phyloP scores from a whole-genome alignment of 1,140 invertebrate genomes.

The Vanessa tameamea region DNA sequence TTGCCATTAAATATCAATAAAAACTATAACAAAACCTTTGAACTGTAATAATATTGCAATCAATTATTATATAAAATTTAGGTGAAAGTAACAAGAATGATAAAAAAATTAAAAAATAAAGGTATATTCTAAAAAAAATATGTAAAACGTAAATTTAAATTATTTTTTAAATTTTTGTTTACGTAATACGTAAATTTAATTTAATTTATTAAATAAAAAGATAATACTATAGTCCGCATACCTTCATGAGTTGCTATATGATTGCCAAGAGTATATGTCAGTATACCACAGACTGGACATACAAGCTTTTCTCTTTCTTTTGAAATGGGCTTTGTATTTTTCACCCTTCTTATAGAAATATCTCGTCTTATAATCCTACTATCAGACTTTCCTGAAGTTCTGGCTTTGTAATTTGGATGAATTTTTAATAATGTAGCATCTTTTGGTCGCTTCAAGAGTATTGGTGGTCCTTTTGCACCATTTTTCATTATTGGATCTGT shows the following conservation, averaged over 20 bases:
- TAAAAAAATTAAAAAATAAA: no score
- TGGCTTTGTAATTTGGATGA: slow-evolving; percentile 54
- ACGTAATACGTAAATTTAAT: no score
- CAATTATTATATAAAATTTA: no score
- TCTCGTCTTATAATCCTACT: slow-evolving; percentile 31
- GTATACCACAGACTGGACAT: slow-evolving; percentile 75
- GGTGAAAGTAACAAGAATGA: no score
- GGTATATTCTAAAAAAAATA: no score
- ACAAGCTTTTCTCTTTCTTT: slow-evolving; percentile 75
- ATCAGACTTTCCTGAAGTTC: slow-evolving; percentile 26
- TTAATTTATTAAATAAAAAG: no score
- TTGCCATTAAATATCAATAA: background rate
- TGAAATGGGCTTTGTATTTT: slow-evolving; percentile 39
- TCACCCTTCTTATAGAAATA: slow-evolving; percentile 40
- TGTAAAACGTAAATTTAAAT: no score
- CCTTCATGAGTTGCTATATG: slow-evolving; percentile 77
- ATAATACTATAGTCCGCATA: slow-evolving; percentile 28
- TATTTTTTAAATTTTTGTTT: no score
- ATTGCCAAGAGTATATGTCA: slow-evolving; percentile 72
- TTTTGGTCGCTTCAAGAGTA: slow-evolving; percentile 69
- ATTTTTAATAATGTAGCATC: slow-evolving; percentile 69
- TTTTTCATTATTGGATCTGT: slow-evolving; percentile 70
- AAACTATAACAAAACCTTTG: background rate
- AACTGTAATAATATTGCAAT: background rate
- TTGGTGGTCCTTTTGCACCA: slow-evolving; percentile 65